A percentile compares a stretch with the other conserved stretches of the same genome.
Conservation (phyloP, 2,797 vertebrate genomes). For the Urosaurus nigricauda region DNA sequence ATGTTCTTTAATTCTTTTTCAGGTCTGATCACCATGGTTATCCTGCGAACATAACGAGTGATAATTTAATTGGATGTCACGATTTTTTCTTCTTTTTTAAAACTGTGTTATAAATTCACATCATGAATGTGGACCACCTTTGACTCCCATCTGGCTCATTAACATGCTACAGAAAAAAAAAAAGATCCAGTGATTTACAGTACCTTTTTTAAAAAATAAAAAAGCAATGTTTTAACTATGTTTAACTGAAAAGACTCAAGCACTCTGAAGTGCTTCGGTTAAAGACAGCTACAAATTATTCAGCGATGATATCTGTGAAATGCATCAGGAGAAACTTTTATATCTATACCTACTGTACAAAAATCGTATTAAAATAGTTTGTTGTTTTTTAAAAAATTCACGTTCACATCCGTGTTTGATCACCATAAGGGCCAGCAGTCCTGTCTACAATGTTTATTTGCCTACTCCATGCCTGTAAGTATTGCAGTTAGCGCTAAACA, state of each 20-base stretch:
- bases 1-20: slow-evolving; percentile 67
- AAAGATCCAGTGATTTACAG: slow-evolving; percentile 76
- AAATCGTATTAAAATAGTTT: slow-evolving; percentile 77
- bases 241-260: slow-evolving; percentile 77
- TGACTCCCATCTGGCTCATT: slow-evolving; percentile 75
- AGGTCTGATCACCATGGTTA: slow-evolving; percentile 99
- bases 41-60: slow-evolving; percentile 94
- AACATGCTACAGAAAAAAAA: slow-evolving; percentile 71
- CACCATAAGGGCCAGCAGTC: slow-evolving; percentile 69
- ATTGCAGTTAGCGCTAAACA: slow-evolving; percentile 46
- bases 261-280: slow-evolving; percentile 71
- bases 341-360: slow-evolving; percentile 75
- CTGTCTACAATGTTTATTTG: slow-evolving; percentile 45
- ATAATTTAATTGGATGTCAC: slow-evolving; percentile 71
- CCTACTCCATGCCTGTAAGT: slow-evolving; percentile 56
- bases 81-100: slow-evolving; percentile 17
- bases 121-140: slow-evolving; percentile 82
- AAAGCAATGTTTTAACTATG: slow-evolving; percentile 82
- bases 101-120: slow-evolving; percentile 76
- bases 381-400: slow-evolving; percentile 73
- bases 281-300: slow-evolving; percentile 77
- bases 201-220: slow-evolving; percentile 60
- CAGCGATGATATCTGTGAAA: slow-evolving; percentile 75
- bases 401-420: slow-evolving; percentile 74
- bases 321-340: slow-evolving; percentile 77